Base-by-base conservation (phyloP, 2,888 invertebrate species). In the Pogonocherus hispidulus region DNA sequence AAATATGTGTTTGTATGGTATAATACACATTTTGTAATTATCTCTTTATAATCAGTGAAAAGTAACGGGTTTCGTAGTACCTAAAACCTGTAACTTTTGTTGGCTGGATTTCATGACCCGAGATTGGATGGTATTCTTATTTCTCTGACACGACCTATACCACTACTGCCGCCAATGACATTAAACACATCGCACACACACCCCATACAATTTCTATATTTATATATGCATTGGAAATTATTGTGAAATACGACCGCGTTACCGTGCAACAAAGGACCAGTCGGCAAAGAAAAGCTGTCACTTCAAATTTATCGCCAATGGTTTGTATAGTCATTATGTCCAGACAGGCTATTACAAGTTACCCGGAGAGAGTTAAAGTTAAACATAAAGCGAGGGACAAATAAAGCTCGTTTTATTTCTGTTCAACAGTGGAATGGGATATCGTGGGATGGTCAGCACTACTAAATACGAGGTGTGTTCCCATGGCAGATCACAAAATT, bases 331-430 rank as follows among this genome's bases (percentile, higher is more conserved):
- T 32, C 52, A 52, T 52, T 52, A 32, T 32, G 52, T 52, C 6
- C 52, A 19, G 37, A 41, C 19, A 14, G 19, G 37, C 55, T 55
- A 37, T 35, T 37, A 37, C 55, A 41, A 55, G 55, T 41, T 20
- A 55, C 19, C 37, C 27, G 18, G 37, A 37, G 41, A 5, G 41
- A 27, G 27, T 5, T 27, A 27, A 37, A 55, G 19, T 19, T 37
- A 55, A 41, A 55, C 55, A 19, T 20, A 55, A 55, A 37, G 37
- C 19, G 41, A 55, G 19, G n/a, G 55, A 55, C 55, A 55, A 55
- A 41, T 55, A 55, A 55, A 37, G 55, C 20, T 6, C 20, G 55
- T 55, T 55, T 55, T 55, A 55, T 55, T 55, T 19, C 6, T 18
- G 14, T 16, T n/a, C 41, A 32, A 32, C 2, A 32, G 32, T 2